Evolutionary conservation across 2,888 invertebrate species (phyloP), one percentile per base, ranked within the genome.

Genomic region (Sialis fuliginosa): DNA sequence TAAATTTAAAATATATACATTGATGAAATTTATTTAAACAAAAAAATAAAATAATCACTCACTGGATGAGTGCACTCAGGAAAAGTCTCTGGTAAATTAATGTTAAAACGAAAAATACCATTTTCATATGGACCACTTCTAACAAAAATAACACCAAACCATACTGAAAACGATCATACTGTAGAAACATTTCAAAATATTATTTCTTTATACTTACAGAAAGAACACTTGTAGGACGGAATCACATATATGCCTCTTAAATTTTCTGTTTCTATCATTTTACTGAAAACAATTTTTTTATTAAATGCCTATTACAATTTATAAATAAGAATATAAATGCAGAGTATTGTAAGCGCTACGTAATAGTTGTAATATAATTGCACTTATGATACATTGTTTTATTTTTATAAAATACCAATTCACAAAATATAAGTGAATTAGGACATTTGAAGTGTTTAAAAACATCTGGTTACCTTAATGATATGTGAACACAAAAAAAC

Each of bases 61-160:
- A 88, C 89, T 50, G 92, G 91, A 59, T 82, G 80, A 57, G 77
- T 79, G 49, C 79, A 77, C 64, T 86, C 81, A 31, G 95, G 96
- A 67, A 91, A 96, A 55, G 79, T 80, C 51, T 87, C 84, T 48
- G 93, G 89, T 60, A 96, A 74, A 54, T 76, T 72, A 53, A 97
- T 69, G 51, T 79, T 82, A 64, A 96, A 96, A 56, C 92, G 79
- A 63, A 95, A 92, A 47, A 93, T 75, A 49, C 87, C 93, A 53
- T 87, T 89, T 67, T 85, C 82, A 66, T 91, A 96, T 52, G 79
- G 68, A 22, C 95, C 95, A 63, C 81, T 79, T 56, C 90, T 76
- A 46, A 93, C 76, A 70, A 95, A 96, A 59, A 91, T 73, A 30
- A 91, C 82, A 53, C 91, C 91, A 71, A 82, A 86, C 91, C 91